phyloP scores from a whole-genome alignment of 2,888 invertebrate genomes.

The Scaptodrosophila latifasciaeformis region DNA sequence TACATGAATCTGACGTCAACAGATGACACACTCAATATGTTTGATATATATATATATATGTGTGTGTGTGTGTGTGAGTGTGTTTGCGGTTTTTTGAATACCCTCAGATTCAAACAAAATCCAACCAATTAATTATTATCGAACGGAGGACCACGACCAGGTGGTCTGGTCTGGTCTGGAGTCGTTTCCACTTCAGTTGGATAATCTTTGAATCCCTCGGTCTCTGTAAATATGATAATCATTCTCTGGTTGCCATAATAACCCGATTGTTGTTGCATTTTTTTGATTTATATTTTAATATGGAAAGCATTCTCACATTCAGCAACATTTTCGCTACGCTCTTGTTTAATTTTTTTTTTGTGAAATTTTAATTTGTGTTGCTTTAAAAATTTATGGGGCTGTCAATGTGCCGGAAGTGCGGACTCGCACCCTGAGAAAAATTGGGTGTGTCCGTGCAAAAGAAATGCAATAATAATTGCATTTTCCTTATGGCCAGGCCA shows the following conservation, averaged over 20 bases:
- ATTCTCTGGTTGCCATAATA: no score
- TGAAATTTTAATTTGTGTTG: slow-evolving; percentile 67
- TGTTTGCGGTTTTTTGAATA: neutral
- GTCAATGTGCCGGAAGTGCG: slow-evolving; percentile 39
- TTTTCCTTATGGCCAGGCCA: slow-evolving; percentile 16
- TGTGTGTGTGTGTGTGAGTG: no score
- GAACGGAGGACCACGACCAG: no score
- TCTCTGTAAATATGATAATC: no score
- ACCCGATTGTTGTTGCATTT: slow-evolving; percentile 29
- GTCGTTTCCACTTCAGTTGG: no score
- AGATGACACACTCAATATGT: slow-evolving; percentile 39
- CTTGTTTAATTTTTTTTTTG: neutral
- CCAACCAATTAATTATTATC: slow-evolving; percentile 61
- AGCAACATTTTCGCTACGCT: no score
- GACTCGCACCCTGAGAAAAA: neutral
- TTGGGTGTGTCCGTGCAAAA: slow-evolving; percentile 21
- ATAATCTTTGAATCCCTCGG: no score
- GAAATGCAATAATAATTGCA: slow-evolving; percentile 56
- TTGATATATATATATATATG: neutral
- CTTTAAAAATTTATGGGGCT: slow-evolving; percentile 65
- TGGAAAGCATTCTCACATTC: slow-evolving; percentile 65
- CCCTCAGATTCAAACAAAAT: slow-evolving; percentile 33
- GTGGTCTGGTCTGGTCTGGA: no score
- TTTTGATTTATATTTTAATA: slow-evolving; percentile 60
- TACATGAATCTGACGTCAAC: no score